phyloP scores from a whole-genome alignment of 2,888 invertebrate genomes.

The Xestia c-nigrum region DNA sequence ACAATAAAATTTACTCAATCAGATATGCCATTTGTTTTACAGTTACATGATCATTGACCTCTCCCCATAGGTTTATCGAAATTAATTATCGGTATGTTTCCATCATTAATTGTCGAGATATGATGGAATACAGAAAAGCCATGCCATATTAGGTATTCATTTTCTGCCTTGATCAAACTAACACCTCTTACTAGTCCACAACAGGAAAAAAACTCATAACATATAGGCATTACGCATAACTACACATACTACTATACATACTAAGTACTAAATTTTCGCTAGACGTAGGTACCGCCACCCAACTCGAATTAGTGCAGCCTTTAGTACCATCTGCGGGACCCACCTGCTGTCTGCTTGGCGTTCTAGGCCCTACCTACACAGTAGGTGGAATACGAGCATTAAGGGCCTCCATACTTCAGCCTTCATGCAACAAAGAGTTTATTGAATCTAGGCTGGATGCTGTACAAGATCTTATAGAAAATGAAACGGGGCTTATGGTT shows the following conservation, averaged over 20 bases:
- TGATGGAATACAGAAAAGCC: not conserved
- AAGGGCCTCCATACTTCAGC: conserved; percentile 95
- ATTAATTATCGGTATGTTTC: conserved; percentile 15
- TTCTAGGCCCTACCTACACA: conserved; percentile 85
- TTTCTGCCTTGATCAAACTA: not conserved
- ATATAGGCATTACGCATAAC: not conserved
- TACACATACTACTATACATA: not conserved
- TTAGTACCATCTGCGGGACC: conserved; percentile 85
- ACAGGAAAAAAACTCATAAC: conserved; percentile 7
- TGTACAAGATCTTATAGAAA: conserved; percentile 94
- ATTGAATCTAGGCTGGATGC: conserved; percentile 94
- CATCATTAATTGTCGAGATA: conserved; percentile 22
- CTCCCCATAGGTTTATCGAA: not conserved
- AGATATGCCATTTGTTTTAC: not conserved
- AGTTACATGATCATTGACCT: not conserved
- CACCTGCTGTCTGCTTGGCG: conserved; percentile 85
- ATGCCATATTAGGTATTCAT: not conserved
- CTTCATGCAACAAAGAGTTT: conserved; percentile 92
- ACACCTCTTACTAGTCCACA: not conserved
- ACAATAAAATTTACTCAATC: conserved; percentile 3
- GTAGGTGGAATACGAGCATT: conserved; percentile 94
- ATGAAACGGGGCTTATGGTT: conserved; percentile 91
- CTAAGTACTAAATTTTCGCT: conserved; percentile 37
- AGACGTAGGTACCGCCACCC: conserved; percentile 96
- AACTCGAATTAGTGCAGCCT: conserved; percentile 93